Evolutionary conservation across 37 sponge, comb jelly and placozoan species (phyloP).

Genomic region (Bolinopsis microptera): DNA sequence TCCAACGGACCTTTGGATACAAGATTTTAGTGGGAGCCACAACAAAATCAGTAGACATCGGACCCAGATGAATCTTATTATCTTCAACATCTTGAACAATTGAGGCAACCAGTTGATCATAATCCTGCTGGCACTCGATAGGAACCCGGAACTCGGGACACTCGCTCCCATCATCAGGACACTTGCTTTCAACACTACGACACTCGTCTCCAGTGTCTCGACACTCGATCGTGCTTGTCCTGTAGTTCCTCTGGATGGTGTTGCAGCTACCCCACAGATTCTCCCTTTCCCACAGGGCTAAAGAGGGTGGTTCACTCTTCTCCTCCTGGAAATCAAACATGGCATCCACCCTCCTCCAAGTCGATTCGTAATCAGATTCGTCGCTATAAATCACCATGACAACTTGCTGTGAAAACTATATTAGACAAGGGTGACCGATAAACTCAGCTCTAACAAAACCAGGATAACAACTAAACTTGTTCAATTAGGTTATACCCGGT

Average conservation of each 20-base stretch:
- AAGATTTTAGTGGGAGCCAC: background rate
- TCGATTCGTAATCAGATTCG: background rate
- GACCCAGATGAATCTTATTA: background rate
- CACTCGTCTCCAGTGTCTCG: background rate
- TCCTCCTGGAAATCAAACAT: background rate
- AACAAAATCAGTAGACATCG: background rate
- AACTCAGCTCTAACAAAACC: background rate
- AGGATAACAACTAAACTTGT: background rate
- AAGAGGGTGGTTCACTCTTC: background rate
- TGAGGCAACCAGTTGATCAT: background rate
- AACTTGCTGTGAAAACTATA: background rate
- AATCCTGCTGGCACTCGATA: background rate
- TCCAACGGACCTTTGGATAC: background rate
- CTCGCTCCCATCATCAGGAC: background rate
- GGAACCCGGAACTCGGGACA: background rate
- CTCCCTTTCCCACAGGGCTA: background rate
- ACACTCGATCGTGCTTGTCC: background rate
- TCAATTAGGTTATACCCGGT: background rate
- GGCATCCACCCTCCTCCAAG: background rate
- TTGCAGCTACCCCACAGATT: background rate
- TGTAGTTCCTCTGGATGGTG: background rate
- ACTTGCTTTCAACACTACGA: background rate
- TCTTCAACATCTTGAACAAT: background rate
- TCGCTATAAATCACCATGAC: constrained; percentile 27
- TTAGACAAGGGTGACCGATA: background rate